Conservation (phyloP, 2,888 invertebrate genomes). For the Pseudococcus longispinus region DNA sequence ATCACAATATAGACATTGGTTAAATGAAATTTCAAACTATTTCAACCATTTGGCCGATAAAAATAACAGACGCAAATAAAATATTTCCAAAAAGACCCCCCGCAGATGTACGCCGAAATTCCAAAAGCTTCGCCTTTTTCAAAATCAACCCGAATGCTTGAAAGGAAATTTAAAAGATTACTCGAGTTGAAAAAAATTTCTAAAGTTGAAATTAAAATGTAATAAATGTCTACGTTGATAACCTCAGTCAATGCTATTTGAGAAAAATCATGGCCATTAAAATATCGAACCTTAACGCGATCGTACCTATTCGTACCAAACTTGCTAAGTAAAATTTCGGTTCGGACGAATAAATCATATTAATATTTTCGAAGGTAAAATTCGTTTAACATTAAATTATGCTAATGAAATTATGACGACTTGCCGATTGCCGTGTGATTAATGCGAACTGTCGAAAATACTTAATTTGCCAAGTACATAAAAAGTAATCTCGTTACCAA, state of each 20-base stretch:
- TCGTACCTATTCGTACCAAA: too few species aligned
- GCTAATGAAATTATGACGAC: slow-evolving; percentile 28
- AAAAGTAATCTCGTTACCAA: not conserved
- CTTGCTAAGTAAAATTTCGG: not conserved
- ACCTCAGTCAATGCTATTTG: not conserved
- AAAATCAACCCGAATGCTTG: not conserved
- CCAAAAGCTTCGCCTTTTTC: not conserved
- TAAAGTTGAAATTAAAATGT: not conserved
- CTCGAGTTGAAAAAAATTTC: not conserved
- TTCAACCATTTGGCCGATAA: not conserved
- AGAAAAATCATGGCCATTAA: not conserved
- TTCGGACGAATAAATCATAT: not conserved
- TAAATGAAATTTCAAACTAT: not conserved
- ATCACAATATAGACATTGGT: not conserved
- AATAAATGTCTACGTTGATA: not conserved
- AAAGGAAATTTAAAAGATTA: not conserved
- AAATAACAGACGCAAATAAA: not conserved
- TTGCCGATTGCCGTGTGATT: slow-evolving; percentile 31
- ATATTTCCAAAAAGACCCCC: not conserved
- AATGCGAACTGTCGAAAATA: slow-evolving; percentile 9
- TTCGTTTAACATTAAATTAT: not conserved
- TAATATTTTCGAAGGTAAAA: slow-evolving; percentile 5
- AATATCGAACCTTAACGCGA: not conserved
- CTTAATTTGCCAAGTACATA: not conserved
- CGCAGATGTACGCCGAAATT: not conserved